Conservation (phyloP, 2,888 invertebrate genomes). For the Drymonia ruficornis region DNA sequence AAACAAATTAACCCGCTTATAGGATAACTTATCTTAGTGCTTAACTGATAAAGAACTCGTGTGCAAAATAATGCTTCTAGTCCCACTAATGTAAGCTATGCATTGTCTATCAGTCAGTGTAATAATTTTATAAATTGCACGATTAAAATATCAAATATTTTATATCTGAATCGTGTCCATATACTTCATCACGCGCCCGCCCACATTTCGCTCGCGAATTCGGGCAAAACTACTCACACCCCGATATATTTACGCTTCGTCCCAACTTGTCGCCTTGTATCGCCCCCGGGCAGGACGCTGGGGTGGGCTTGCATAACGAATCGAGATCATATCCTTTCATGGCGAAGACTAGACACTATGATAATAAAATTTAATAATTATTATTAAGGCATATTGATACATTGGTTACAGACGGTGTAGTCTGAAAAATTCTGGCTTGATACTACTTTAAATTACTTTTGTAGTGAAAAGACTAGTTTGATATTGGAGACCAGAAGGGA, state of each 20-base stretch:
- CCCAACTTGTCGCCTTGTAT: conserved; percentile 65
- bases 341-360: not conserved
- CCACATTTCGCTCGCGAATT: conserved; percentile 71
- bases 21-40: too few species aligned
- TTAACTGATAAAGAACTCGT: too few species aligned
- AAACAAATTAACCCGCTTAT: too few species aligned
- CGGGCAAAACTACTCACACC: conserved; percentile 76
- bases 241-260: conserved; percentile 70
- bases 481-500: too few species aligned
- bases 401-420: not conserved
- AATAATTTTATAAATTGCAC: too few species aligned
- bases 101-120: too few species aligned
- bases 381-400: not conserved
- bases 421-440: too few species aligned
- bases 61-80: too few species aligned
- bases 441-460: too few species aligned
- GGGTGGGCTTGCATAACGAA: conserved; percentile 4
- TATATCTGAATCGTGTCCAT: conserved; percentile 20
- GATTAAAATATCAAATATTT: too few species aligned
- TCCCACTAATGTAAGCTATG: too few species aligned
- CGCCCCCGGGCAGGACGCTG: conserved; percentile 4
- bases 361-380: not conserved
- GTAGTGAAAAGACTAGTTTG: too few species aligned
- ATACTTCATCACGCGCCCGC: conserved; percentile 58
- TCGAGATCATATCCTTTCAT: conserved; percentile 5